These are phyloP conservation scores for Muscicapa striata DNA, from an alignment of 2,797 vertebrate genomes.

Conservation along the genomic window DNA sequence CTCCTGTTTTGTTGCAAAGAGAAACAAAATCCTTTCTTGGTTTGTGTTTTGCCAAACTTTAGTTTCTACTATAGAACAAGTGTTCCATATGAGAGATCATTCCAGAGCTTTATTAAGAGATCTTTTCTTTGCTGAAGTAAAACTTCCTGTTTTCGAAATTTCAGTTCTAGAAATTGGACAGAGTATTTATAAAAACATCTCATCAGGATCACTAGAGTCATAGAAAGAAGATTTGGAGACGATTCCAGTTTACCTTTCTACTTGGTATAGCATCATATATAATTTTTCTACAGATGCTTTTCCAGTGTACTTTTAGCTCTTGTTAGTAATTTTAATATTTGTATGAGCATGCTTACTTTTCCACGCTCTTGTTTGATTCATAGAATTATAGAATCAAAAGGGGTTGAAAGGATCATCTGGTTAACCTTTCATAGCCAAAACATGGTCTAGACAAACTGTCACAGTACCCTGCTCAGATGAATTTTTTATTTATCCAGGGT, in stretches of 20 bases:
- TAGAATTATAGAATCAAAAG: background rate
- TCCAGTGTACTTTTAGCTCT: background rate
- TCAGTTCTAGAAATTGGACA: background rate
- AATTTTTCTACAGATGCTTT: background rate
- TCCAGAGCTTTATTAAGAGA: background rate
- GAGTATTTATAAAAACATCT: background rate
- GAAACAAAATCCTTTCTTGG: background rate
- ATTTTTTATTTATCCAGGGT: background rate
- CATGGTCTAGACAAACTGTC: background rate
- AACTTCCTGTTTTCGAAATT: background rate
- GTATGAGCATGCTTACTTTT: background rate
- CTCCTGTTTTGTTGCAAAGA: background rate
- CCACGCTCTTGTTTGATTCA: background rate
- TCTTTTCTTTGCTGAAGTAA: background rate
- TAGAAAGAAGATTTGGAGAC: background rate
- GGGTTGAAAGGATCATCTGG: background rate
- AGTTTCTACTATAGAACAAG: background rate
- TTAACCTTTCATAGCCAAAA: background rate
- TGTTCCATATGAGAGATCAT: background rate
- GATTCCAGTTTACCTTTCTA: background rate
- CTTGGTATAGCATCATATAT: background rate
- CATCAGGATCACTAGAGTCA: background rate
- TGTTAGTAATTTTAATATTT: background rate
- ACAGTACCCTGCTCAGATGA: background rate
- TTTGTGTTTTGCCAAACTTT: background rate